Base-by-base conservation (phyloP, 1,140 invertebrate species). In the Zaprionus tsacasi region DNA sequence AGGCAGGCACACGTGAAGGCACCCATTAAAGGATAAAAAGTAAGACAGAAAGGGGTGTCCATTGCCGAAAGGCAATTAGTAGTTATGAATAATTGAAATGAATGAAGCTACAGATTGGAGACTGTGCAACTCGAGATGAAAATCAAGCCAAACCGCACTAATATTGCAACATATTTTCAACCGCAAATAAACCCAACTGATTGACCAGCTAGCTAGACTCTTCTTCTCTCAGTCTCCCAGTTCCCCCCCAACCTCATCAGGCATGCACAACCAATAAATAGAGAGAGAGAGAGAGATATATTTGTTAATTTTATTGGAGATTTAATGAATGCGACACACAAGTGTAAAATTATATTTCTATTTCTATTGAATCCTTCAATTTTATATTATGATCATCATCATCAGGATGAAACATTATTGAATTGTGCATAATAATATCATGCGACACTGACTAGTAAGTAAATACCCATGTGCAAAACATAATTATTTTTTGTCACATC, bases 291-390 rank as follows among this genome's bases (percentile, higher is more conserved):
- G 21, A 21, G 21, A 48, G 10, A 17, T 8, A 25, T 25, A 50
- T 50, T 50, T 10, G 40, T n/a, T 11, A 60, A 30, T 13, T 40
- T 27, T 48, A 6, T 59, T 25, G 10, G 17, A 25, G 21, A 38
- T 30, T 52, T 67, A 72, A 59, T 43, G 63, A 72, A 52, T 67
- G 55, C 43, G 63, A 72, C 70, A 67, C 70, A 67, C 70, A 67
- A 43, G 45, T 72, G 63, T 54, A 72, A 66, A 66, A 67, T 59
- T 72, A 43, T 43, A 66, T 59, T 67, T 58, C 15, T 36, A 67
- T 59, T 59, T 58, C 15, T 21, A 50, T 50, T 50, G 17, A 50
- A 50, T 50, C 17, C 17, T 7, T n/a, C 21, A 25, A 50, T 25
- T 50, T 50, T 27, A 52, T 25, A 52, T 15, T 15, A 55, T 12